Conservation (phyloP, 2,888 invertebrate species). For the Drosophila histrio region DNA sequence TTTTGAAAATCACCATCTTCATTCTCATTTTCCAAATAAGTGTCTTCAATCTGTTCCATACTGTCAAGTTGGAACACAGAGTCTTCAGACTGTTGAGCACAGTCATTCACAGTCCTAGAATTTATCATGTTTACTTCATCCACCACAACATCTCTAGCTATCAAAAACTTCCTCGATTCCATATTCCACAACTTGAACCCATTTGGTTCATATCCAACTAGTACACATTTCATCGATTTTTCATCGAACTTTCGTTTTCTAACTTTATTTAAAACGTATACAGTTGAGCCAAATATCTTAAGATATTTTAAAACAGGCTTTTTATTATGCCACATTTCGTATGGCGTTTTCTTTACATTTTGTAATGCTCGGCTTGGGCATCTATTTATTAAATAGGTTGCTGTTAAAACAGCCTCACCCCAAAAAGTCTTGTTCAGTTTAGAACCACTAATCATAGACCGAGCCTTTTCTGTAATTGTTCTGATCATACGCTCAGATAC, state of each 20-base stretch:
- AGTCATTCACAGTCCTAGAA: slow-evolving; percentile 20
- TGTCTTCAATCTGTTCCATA: background rate
- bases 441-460: slow-evolving; percentile 2
- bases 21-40: background rate
- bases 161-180: slow-evolving; percentile 8
- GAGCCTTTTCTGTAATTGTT: slow-evolving; percentile 20
- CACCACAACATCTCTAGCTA: slow-evolving; percentile 41
- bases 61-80: background rate
- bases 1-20: background rate
- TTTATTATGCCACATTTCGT: slow-evolving; percentile 16
- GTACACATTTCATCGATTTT: slow-evolving; percentile 28
- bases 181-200: slow-evolving; percentile 43
- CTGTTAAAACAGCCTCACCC: slow-evolving; percentile 24
- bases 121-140: slow-evolving; percentile 16
- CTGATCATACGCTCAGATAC: slow-evolving; percentile 16
- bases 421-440: slow-evolving; percentile 7
- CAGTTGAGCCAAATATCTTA: too few species aligned
- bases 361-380: too few species aligned
- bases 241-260: slow-evolving; percentile 42
- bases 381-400: slow-evolving; percentile 20
- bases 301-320: too few species aligned
- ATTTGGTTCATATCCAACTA: slow-evolving; percentile 39
- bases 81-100: background rate
- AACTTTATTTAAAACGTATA: slow-evolving; percentile 26
- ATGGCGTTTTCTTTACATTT: background rate